Evolutionary conservation across 2,113 vertebrate species (phyloP), one percentile per base, ranked within the genome.

Genomic region (Spea bombifrons): DNA sequence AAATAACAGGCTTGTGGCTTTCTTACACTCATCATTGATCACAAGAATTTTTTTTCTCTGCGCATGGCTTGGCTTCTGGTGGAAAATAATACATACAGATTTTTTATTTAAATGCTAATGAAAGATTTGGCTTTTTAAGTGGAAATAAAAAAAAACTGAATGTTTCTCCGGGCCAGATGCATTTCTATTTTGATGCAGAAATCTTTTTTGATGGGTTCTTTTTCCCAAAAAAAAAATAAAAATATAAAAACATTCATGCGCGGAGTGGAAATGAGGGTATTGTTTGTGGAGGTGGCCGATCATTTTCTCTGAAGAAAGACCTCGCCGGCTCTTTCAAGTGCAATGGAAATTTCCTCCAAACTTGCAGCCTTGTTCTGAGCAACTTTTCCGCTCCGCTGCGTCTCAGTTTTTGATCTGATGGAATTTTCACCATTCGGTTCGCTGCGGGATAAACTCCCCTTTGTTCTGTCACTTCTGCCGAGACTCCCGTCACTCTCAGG

Each of bases 51-150:
- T 59, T 59, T 59, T 3, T 59, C 55, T 13, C 10, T 64, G 15
- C 61, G 45, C 71, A 55, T 52, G 67, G 71, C 70, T 66, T 79
- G 49, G 61, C 78, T 74, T 44, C 71, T 73, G 52, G 44, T 30
- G 53, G n/a, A 59, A 67, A 73, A 66, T 65, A 73, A 67, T 48
- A 68, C 44, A 71, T 48, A 52, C 69, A 9, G 52, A 67, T 74
- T 68, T 80, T 74, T 74, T 80, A 80, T 80, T 80, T 67, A 80
- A 80, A 80, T 80, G 78, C 78, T 80, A 80, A 80, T 80, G 78
- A 80, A 80, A 74, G 77, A 61, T 73, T 66, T 74, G 65, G 65
- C 78, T 80, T 80, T 30, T 80, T 80, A 80, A 80, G 78, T 80
- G 77, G 61, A 80, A 80, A 80, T 80, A 80, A 80, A 66, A 80